Conservation (phyloP, 1,140 invertebrate genomes). For the Penaeus vannamei region DNA sequence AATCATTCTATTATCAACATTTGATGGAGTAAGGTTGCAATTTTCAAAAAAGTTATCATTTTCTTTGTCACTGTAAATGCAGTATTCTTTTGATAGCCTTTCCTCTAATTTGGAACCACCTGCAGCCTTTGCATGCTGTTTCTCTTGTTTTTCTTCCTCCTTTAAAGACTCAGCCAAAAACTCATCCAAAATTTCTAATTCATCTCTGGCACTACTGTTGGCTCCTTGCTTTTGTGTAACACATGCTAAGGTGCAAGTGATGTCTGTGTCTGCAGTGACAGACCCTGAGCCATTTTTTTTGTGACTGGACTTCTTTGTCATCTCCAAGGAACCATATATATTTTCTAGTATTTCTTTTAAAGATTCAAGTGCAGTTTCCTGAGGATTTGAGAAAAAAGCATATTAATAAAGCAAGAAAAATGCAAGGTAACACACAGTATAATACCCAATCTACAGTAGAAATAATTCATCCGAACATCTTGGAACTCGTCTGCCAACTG, state of each 20-base stretch:
- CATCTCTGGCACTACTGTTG: not conserved
- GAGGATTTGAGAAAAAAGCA: too few relatives aligned
- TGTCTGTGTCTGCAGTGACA: conserved; percentile 22
- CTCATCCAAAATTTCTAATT: not conserved
- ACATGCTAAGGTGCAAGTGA: conserved; percentile 50
- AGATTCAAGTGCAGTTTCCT: too few relatives aligned
- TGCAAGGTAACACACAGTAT: too few relatives aligned
- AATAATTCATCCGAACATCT: too few relatives aligned
- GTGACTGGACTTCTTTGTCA: not conserved
- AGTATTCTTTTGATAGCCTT: not conserved
- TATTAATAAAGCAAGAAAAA: too few relatives aligned
- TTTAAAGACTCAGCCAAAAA: not conserved
- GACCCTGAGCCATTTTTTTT: not conserved
- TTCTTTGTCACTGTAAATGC: conserved; percentile 17
- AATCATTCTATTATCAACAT: not conserved
- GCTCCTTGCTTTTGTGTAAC: conserved; percentile 7
- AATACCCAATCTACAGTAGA: too few relatives aligned
- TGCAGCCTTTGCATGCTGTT: not conserved
- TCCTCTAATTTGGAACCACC: too few relatives aligned
- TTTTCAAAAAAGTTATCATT: conserved; percentile 9
- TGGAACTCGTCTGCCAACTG: too few relatives aligned
- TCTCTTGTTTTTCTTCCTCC: not conserved
- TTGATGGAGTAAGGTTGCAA: not conserved
- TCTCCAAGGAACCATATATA: conserved; percentile 38
- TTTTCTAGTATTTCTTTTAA: conserved; percentile 26